Conservation (phyloP, 2,797 vertebrate genomes). For the Podarcis lilfordi region DNA sequence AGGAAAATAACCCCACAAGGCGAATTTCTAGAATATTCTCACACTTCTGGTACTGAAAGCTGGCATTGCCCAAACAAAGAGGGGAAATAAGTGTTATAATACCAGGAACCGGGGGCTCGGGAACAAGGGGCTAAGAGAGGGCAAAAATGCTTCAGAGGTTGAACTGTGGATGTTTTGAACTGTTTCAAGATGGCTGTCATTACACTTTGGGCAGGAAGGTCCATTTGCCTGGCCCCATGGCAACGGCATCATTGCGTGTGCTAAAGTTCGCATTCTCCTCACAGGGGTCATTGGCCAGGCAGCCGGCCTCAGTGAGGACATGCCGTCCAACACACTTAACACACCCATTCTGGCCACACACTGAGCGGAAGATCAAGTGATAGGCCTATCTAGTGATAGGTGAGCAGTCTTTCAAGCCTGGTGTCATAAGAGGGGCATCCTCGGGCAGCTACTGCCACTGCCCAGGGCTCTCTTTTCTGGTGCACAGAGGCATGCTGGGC, state of each 20-base stretch:
- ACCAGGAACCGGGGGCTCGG: not conserved
- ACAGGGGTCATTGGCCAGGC: not conserved
- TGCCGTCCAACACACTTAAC: not conserved
- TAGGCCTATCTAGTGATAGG: no score
- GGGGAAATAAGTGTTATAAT: not conserved
- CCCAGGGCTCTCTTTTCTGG: not conserved
- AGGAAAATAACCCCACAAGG: constrained; percentile 19
- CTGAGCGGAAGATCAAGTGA: not conserved
- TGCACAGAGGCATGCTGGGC: not conserved
- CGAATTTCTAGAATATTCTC: constrained; percentile 27
- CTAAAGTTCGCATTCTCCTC: not conserved
- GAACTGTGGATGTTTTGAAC: not conserved
- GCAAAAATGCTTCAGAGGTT: not conserved
- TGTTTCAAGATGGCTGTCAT: not conserved
- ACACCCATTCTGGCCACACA: not conserved
- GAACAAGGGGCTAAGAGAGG: not conserved
- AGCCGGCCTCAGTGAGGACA: not conserved
- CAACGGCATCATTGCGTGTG: not conserved
- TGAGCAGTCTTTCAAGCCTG: not conserved
- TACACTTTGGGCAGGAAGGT: not conserved
- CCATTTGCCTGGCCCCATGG: no score
- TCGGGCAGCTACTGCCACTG: no score
- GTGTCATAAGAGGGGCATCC: not conserved
- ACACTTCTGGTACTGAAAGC: not conserved
- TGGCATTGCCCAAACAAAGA: not conserved